Evolutionary conservation across 2,113 vertebrate genomes (phyloP).

Genomic region (Glaucomys volans): DNA sequence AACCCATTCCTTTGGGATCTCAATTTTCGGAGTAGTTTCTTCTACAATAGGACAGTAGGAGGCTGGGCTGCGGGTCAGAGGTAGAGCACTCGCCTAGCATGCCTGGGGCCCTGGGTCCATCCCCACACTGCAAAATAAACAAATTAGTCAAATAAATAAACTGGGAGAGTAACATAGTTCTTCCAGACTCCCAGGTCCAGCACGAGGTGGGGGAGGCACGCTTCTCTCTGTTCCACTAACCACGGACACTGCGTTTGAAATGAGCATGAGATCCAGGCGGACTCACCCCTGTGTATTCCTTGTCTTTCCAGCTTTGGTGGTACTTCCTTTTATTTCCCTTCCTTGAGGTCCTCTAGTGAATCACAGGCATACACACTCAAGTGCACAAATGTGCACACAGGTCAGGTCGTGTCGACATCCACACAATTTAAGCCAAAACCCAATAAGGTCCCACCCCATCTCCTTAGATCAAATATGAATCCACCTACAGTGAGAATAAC

Average conservation of each 20-base stretch:
- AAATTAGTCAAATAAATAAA: not conserved
- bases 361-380: not conserved
- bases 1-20: not conserved
- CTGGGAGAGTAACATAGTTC: not conserved
- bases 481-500: not conserved
- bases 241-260: not conserved
- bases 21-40: not conserved
- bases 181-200: not conserved
- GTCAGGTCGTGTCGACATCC: not conserved
- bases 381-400: too few species aligned
- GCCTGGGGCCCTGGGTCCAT: too few species aligned
- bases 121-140: not conserved
- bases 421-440: not conserved
- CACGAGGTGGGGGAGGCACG: too few species aligned
- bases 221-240: not conserved
- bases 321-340: accelerated
- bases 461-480: not conserved
- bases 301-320: too few species aligned
- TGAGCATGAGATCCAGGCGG: not conserved
- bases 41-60: not conserved
- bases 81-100: too few species aligned
- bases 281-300: accelerated
- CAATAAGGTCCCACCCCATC: not conserved
- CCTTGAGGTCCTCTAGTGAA: not conserved
- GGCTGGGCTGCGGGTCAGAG: not conserved